A percentile compares a stretch with the other conserved stretches of the same genome.
Conservation (phyloP, 1,140 invertebrate genomes). For the Zophobas atratus region DNA sequence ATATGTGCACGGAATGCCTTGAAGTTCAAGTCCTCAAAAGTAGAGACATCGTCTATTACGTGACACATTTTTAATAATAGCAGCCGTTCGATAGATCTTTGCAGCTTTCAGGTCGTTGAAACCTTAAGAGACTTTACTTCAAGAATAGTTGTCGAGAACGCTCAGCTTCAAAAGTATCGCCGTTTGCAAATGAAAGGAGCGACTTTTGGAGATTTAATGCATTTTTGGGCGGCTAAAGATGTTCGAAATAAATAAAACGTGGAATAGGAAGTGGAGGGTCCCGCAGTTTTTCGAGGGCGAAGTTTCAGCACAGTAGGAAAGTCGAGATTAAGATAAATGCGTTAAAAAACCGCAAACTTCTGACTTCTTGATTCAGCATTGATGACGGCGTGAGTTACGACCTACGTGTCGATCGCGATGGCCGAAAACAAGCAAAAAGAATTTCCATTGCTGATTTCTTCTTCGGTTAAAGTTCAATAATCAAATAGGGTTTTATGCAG, state of each 20-base stretch:
- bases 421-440: slow-evolving; percentile 36
- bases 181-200: slow-evolving; percentile 24
- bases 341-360: slow-evolving; percentile 50
- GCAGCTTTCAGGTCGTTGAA: slow-evolving; percentile 25
- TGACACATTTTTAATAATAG: slow-evolving; percentile 19
- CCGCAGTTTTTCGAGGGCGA: slow-evolving; percentile 15
- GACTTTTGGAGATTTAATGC: slow-evolving; percentile 32
- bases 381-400: slow-evolving; percentile 49
- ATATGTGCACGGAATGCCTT: too few species aligned
- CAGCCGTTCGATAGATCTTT: slow-evolving; percentile 2
- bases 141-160: slow-evolving; percentile 10
- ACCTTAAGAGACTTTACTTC: slow-evolving; percentile 7
- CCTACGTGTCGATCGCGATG: slow-evolving; percentile 25
- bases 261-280: slow-evolving; percentile 27
- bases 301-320: slow-evolving; percentile 24
- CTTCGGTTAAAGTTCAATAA: slow-evolving; percentile 19
- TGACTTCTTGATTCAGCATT: slow-evolving; percentile 47
- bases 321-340: slow-evolving; percentile 49
- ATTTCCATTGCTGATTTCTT: slow-evolving; percentile 40
- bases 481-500: slow-evolving; percentile 1
- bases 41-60: neutral
- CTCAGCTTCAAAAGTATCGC: slow-evolving; percentile 11
- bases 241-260: slow-evolving; percentile 27
- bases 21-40: too few species aligned
- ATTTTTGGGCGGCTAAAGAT: slow-evolving; percentile 28